Conservation (phyloP, 2,888 invertebrate genomes). For the Mermis nigrescens region DNA sequence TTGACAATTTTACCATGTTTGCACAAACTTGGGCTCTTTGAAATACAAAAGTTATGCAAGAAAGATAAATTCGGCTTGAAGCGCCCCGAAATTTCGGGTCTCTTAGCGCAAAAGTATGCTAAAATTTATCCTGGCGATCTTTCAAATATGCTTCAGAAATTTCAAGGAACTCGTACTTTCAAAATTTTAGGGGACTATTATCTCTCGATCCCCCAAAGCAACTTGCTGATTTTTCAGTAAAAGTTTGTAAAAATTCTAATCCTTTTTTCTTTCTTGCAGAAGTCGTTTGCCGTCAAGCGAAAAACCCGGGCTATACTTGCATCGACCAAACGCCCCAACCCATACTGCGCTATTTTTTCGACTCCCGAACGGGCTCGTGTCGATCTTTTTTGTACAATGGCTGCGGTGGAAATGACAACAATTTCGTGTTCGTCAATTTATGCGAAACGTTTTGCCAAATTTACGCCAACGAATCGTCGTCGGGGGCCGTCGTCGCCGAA, state of each 20-base stretch:
- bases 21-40: too few species aligned
- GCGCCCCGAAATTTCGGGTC: too few species aligned
- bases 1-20: too few species aligned
- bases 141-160: too few species aligned
- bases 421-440: constrained; percentile 4
- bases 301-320: not conserved
- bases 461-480: not conserved
- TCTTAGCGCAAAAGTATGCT: too few species aligned
- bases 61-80: too few species aligned
- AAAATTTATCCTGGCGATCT: too few species aligned
- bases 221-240: too few species aligned
- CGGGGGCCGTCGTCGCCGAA: not conserved
- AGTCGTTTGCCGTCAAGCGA: not conserved
- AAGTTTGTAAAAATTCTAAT: too few species aligned
- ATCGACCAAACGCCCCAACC: not conserved
- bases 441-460: constrained; percentile 4
- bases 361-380: not conserved
- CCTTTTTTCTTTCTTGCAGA: not conserved
- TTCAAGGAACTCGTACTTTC: too few species aligned
- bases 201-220: not conserved
- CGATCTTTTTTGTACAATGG: constrained; percentile 2
- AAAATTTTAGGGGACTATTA: too few species aligned
- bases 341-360: not conserved
- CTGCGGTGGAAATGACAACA: constrained; percentile 7
- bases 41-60: too few species aligned